These are phyloP conservation scores for Apis cerana DNA, from an alignment of 1,140 invertebrate species.

Conservation along the genomic window DNA sequence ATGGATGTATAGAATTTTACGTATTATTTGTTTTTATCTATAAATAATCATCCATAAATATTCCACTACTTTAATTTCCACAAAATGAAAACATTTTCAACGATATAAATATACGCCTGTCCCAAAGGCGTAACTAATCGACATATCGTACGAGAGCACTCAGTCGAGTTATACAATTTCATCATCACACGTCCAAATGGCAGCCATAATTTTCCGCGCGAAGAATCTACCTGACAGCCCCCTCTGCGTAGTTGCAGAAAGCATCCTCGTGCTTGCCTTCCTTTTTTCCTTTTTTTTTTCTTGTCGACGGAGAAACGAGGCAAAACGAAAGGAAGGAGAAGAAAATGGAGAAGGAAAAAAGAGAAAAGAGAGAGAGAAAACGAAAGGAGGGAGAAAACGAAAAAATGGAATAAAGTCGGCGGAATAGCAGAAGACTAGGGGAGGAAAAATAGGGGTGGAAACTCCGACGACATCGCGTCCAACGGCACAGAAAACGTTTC, in stretches of 20 bases:
- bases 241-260: slow-evolving; percentile 6
- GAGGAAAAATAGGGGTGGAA: slow-evolving; percentile 33
- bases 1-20: no score
- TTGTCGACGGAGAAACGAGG: background rate
- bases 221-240: slow-evolving; percentile 36
- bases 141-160: background rate
- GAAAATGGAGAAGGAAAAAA: background rate
- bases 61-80: no score
- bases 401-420: background rate
- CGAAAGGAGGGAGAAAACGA: background rate
- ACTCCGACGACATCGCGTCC: slow-evolving; percentile 41
- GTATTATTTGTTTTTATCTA: no score
- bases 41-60: no score
- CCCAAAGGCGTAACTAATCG: background rate
- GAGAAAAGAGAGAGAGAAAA: no score
- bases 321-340: background rate
- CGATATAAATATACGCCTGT: background rate
- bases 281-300: background rate
- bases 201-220: slow-evolving; percentile 45
- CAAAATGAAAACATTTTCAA: background rate
- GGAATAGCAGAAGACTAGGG: slow-evolving; percentile 7
- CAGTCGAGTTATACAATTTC: slow-evolving; percentile 10
- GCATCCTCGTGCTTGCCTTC: slow-evolving; percentile 33
- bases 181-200: background rate
- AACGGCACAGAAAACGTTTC: slow-evolving; percentile 41